Evolutionary conservation across 2,797 vertebrate genomes (phyloP), one percentile per base, ranked within the genome.

Genomic region (Tokudaia tokunoshimensis): DNA sequence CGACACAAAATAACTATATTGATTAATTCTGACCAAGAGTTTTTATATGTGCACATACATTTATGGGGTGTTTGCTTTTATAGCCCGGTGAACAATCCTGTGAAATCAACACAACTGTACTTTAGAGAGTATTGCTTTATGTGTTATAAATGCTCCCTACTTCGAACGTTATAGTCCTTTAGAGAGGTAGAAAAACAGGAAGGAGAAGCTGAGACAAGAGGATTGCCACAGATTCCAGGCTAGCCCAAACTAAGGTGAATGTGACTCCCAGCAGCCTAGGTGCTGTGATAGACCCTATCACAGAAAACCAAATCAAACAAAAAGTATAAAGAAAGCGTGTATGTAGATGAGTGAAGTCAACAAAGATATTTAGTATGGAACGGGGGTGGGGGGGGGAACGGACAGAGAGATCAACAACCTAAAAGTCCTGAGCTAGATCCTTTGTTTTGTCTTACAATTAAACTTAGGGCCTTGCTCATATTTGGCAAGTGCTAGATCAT

Each of bases 381-480:
- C 12, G 5, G 24, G 19, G 1, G 0, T 8, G 12, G 4, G 4
- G 4, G 29, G 29, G 10, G 24, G 19, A n/a, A n/a, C 3, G 57
- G n/a, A 7, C 19, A 50, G n/a, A 67, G 31, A 6, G 14, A 1
- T 76, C 41, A 47, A 9, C 63, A 67, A 24, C 61, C 34, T 34
- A 3, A 34, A 50, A 14, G 29, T 15, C 83, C 83, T 67, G 83
- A 84, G 61, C 26, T 17, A 50, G 29, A 65, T 67, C 29, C 13
- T 85, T 72, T 72, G 7, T n/a, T 79, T 37, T 55, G 29, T 37
- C 55, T 72, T 44, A 41, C 50, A 57, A 31, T 44, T 57, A 61
- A 10, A 44, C 29, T 17, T 75, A 37, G 65, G 84, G 34, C 50
- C 50, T 57, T 41, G 9, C 14, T 26, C 14, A 19, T 17, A 55